Evolutionary conservation across 53 echinoderm and acorn worm species (phyloP).

Genomic region (Holothuria leucospilota): DNA sequence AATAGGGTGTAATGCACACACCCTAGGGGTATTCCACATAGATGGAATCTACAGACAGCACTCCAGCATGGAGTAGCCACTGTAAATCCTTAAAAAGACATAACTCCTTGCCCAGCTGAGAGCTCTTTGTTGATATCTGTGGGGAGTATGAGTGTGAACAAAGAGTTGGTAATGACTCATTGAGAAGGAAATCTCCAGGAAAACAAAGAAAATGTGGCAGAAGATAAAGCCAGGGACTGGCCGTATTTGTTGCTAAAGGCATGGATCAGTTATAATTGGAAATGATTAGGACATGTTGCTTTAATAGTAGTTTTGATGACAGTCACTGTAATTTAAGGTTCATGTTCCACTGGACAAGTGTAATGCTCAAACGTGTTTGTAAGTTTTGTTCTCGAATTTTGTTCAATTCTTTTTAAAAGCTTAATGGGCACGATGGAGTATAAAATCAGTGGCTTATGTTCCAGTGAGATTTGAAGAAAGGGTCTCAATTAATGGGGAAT

Average conservation of each 20-base stretch:
- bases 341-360: too few relatives aligned
- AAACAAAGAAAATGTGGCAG: conserved; percentile 17
- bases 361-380: too few relatives aligned
- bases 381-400: too few relatives aligned
- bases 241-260: conserved; percentile 21
- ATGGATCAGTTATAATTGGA: conserved; percentile 3
- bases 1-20: conserved; percentile 27
- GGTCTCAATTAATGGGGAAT: neutral
- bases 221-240: conserved; percentile 5
- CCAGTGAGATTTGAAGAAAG: too few relatives aligned
- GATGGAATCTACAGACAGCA: neutral
- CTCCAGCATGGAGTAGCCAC: neutral
- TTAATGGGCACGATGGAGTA: too few relatives aligned
- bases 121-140: conserved; percentile 22
- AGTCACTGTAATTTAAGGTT: too few relatives aligned
- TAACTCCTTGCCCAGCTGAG: neutral
- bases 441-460: too few relatives aligned
- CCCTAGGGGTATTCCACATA: conserved; percentile 20
- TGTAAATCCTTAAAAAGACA: neutral
- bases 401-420: too few relatives aligned
- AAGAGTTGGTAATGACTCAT: conserved; percentile 29
- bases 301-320: conserved; percentile 13
- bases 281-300: conserved; percentile 37
- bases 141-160: conserved; percentile 10
- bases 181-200: conserved; percentile 17